Percentiles rank a stretch among this genome's conserved stretches.
Evolutionary conservation across 2,113 vertebrate species (phyloP).

Genomic region (Phaetusa simplex): DNA sequence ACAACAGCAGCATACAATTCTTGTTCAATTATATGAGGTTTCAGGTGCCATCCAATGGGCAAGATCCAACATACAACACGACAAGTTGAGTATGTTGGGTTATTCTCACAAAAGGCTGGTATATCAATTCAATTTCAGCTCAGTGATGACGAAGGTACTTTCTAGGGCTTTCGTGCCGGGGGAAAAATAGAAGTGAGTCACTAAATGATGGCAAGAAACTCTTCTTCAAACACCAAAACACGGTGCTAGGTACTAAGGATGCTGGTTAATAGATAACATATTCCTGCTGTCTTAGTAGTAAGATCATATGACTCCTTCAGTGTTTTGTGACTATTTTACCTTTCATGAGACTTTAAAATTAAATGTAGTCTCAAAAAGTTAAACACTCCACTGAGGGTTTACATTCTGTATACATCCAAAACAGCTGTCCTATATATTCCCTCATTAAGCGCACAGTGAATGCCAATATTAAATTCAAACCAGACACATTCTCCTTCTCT

Average conservation of each 20-base stretch:
- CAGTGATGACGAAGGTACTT: neutral
- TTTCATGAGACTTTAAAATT: slow-evolving; percentile 14
- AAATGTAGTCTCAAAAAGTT: slow-evolving; percentile 1
- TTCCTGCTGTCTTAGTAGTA: neutral
- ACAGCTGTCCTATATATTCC: neutral
- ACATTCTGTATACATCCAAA: neutral
- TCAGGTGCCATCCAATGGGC: neutral
- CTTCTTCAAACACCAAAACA: neutral
- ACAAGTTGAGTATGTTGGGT: neutral
- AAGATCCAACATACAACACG: neutral
- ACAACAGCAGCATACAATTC: neutral
- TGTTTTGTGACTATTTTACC: neutral
- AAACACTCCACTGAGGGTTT: neutral
- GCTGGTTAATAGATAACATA: neutral
- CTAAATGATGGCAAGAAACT: neutral
- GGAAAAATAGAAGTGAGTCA: neutral
- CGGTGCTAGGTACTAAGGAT: neutral
- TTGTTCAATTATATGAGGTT: neutral
- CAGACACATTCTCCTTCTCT: neutral
- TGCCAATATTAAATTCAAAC: neutral
- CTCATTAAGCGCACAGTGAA: neutral
- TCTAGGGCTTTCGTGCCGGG: neutral
- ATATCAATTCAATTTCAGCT: neutral
- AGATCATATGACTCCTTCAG: neutral
- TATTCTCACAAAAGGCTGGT: slow-evolving; percentile 5